Percentiles rank a stretch among this genome's conserved stretches.
Conservation (phyloP, 2,113 vertebrate genomes). For the Cygnus buccinator region DNA sequence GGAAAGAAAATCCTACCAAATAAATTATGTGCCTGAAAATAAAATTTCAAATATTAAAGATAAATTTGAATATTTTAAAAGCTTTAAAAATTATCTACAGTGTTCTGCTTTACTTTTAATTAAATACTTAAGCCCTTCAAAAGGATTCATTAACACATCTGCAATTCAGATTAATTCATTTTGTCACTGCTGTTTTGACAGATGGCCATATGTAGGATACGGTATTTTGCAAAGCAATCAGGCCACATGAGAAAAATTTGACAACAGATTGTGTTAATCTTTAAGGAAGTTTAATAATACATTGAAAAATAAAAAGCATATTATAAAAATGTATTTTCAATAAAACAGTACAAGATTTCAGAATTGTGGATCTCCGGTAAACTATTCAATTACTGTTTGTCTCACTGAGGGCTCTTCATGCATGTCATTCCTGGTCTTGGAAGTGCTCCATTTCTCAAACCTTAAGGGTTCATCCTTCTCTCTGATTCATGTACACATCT, state of each 20-base stretch:
- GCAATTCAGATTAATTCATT: conserved; percentile 72
- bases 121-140: conserved; percentile 74
- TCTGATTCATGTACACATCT: conserved; percentile 29
- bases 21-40: conserved; percentile 41
- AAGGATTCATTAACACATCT: conserved; percentile 76
- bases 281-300: conserved; percentile 57
- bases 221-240: conserved; percentile 60
- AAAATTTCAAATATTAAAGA: conserved; percentile 63
- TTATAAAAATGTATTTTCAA: conserved; percentile 47
- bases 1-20: conserved; percentile 28
- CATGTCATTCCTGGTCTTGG: conserved; percentile 14
- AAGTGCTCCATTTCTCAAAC: conserved; percentile 1
- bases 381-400: background rate
- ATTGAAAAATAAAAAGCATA: conserved; percentile 25
- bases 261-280: conserved; percentile 60
- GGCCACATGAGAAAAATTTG: conserved; percentile 56
- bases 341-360: background rate
- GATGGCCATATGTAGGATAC: conserved; percentile 60
- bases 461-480: conserved; percentile 12
- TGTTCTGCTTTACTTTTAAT: conserved; percentile 74
- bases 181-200: conserved; percentile 75
- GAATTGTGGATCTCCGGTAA: background rate
- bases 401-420: background rate
- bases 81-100: conserved; percentile 54
- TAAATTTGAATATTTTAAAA: conserved; percentile 64